Evolutionary conservation across 2,113 vertebrate species (phyloP).

Genomic region (Gobiocypris rarus): DNA sequence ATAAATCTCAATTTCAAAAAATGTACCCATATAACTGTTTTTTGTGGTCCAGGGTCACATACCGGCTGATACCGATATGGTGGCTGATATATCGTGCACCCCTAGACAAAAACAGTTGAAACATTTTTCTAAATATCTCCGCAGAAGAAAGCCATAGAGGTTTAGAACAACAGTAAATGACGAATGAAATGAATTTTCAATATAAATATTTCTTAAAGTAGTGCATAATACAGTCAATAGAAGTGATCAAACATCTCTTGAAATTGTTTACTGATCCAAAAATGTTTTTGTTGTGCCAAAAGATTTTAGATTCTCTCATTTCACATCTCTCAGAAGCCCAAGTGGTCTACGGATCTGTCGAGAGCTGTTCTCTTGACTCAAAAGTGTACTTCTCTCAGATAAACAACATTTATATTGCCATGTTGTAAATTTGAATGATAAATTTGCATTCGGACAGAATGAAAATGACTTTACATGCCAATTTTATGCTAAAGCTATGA

Average conservation of each 20-base stretch:
- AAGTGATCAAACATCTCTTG: slow-evolving; percentile 36
- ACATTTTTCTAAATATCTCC: too few species aligned
- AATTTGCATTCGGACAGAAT: slow-evolving; percentile 39
- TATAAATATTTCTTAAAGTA: not conserved
- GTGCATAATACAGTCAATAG: slow-evolving; percentile 1
- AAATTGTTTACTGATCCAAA: slow-evolving; percentile 45
- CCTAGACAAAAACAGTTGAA: too few species aligned
- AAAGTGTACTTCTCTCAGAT: slow-evolving; percentile 27
- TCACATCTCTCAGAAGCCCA: slow-evolving; percentile 5
- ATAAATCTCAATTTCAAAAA: too few species aligned
- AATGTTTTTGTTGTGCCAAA: slow-evolving; percentile 53
- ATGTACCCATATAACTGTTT: too few species aligned
- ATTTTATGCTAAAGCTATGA: not conserved
- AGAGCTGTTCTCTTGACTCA: not conserved
- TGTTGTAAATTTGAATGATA: not conserved
- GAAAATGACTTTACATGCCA: slow-evolving; percentile 25
- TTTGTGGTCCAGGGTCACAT: too few species aligned
- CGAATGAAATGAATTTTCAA: not conserved
- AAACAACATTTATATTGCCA: slow-evolving; percentile 18
- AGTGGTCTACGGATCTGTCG: slow-evolving; percentile 8
- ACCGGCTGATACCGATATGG: too few species aligned
- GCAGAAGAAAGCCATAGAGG: not conserved
- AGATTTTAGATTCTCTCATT: not conserved
- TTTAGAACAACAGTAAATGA: not conserved
- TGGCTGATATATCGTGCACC: too few species aligned